These are phyloP conservation scores for Heterotis niloticus DNA, from an alignment of 2,113 vertebrate genomes.

Conservation along the genomic window DNA sequence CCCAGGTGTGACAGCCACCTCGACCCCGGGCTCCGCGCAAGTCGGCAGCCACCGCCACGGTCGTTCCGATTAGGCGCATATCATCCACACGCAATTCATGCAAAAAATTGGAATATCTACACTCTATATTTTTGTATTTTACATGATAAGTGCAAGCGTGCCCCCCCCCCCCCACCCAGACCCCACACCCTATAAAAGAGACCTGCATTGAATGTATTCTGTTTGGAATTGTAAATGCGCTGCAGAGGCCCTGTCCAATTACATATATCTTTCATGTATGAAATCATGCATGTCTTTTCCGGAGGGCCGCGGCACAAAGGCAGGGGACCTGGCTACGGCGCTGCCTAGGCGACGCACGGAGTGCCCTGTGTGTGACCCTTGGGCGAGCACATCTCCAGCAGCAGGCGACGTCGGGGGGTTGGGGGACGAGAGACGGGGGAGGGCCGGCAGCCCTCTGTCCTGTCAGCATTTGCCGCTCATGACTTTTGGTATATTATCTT, in stretches of 20 bases:
- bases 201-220: constrained; percentile 54
- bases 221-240: constrained; percentile 72
- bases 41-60: neutral
- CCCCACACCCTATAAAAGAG: constrained; percentile 35
- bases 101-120: constrained; percentile 48
- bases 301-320: constrained; percentile 62
- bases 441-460: neutral
- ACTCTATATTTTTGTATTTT: constrained; percentile 49
- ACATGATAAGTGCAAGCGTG: constrained; percentile 54
- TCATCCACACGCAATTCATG: constrained; percentile 17
- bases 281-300: constrained; percentile 67
- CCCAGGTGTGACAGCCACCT: constrained; percentile 5
- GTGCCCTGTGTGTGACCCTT: constrained; percentile 53
- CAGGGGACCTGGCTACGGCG: constrained; percentile 49
- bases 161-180: constrained; percentile 44
- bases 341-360: constrained; percentile 63
- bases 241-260: constrained; percentile 67
- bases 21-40: neutral
- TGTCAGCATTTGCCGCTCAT: constrained; percentile 38
- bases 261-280: constrained; percentile 76
- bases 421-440: neutral
- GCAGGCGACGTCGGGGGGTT: constrained; percentile 11
- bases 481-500: constrained; percentile 50
- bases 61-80: neutral
- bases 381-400: constrained; percentile 47